A percentile compares a stretch with the other conserved stretches of the same genome.
phyloP scores from a whole-genome alignment of 2,113 vertebrate genomes.

The Polypterus senegalus region DNA sequence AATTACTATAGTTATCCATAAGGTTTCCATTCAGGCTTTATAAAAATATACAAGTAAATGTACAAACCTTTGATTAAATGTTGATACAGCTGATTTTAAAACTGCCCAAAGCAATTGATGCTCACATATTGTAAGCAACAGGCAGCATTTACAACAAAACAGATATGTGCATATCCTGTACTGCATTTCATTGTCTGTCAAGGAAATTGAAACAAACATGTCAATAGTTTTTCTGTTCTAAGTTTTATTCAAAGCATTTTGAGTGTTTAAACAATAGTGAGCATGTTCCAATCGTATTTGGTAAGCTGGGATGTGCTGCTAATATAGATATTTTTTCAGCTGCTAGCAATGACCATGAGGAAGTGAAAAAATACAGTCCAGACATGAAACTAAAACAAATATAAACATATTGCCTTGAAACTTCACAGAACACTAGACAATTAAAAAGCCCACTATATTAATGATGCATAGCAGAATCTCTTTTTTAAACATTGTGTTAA shows the following conservation, averaged over 20 bases:
- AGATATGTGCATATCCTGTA: conserved; percentile 70
- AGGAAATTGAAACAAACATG: conserved; percentile 41
- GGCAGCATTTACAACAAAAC: conserved; percentile 70
- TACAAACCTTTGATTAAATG: conserved; percentile 77
- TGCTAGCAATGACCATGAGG: conserved; percentile 61
- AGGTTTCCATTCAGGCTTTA: conserved; percentile 64
- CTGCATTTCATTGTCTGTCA: conserved; percentile 77
- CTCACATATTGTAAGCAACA: conserved; percentile 72
- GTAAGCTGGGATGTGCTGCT: conserved; percentile 78
- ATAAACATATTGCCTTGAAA: conserved; percentile 65
- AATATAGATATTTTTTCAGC: conserved; percentile 77
- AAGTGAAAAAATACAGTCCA: conserved; percentile 59
- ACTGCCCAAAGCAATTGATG: conserved; percentile 61
- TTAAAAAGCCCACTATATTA: background rate
- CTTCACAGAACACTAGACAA: conserved; percentile 38
- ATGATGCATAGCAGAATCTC: too few relatives aligned
- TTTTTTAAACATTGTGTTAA: too few relatives aligned
- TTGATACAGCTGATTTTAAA: conserved; percentile 79
- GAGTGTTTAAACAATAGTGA: conserved; percentile 68
- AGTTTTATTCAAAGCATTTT: too few relatives aligned
- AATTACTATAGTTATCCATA: conserved; percentile 49
- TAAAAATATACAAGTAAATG: conserved; percentile 71
- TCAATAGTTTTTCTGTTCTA: too few relatives aligned
- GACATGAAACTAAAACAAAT: conserved; percentile 64
- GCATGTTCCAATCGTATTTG: conserved; percentile 77